Evolutionary conservation across 2,888 invertebrate genomes (phyloP), one percentile per base, ranked within the genome.

Genomic region (Cybosia mesomella): DNA sequence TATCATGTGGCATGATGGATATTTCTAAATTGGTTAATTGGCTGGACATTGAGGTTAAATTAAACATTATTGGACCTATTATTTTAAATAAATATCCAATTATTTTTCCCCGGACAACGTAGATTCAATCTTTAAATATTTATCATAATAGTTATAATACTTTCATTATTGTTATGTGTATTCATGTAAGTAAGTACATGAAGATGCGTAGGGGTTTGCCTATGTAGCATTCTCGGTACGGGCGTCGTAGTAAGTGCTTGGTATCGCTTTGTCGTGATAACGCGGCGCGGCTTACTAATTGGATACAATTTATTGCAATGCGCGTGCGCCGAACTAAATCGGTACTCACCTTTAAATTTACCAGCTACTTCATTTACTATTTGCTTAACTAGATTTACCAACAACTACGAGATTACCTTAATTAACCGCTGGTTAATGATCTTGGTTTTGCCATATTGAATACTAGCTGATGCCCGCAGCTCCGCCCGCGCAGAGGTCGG

Each of bases 231-330:
- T 49, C 49, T 82, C 72, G 75, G 83, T 80, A 73, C 74, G 77
- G 76, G 72, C 81, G 83, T 80, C 85, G 84, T 85, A 85, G 85
- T 86, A 87, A 89, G 87, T 85, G 84, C 80, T 72, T 74, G 77
- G 80, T 83, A 85, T 86, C 76, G 83, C 91, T 92, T 93, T 92
- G 92, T 90, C 85, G 87, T 85, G 91, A 91, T 92, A 92, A 81
- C 83, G 85, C 78, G 81, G 83, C 80, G 81, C 80, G 76, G 79
- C 77, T 82, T 83, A 89, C 94, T 94, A 94, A 94, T 94, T 94
- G 91, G 94, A 87, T 87, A 89, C 87, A 90, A 94, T 93, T 93
- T 93, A 94, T 92, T 88, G 77, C 75, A 76, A 72, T 68, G 74
- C 76, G 87, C 87, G 82, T 84, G 83, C 85, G 71, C 77, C 75